phyloP scores from a whole-genome alignment of 2,113 vertebrate genomes.

The Equus przewalskii region DNA sequence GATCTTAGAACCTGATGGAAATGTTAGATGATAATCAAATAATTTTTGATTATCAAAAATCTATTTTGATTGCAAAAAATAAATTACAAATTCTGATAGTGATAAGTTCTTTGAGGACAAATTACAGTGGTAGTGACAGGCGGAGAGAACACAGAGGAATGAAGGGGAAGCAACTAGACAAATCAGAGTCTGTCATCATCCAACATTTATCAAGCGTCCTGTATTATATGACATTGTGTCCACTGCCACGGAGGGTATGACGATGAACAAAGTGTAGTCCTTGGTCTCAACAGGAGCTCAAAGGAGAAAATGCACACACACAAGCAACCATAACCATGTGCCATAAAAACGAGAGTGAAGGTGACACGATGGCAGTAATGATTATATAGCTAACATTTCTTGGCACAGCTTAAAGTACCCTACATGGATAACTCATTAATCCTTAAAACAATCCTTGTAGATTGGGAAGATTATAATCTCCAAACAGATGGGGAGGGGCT shows the following conservation, averaged over 20 bases:
- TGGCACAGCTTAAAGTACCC: background rate
- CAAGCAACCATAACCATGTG: background rate
- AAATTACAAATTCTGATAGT: background rate
- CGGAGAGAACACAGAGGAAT: background rate
- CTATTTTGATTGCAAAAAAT: background rate
- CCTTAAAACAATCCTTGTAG: background rate
- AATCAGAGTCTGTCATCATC: background rate
- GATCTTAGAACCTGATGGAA: background rate
- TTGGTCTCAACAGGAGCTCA: background rate
- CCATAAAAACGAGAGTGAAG: background rate
- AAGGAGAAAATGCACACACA: background rate
- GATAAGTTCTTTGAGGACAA: background rate
- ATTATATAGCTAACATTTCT: background rate
- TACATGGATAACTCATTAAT: background rate
- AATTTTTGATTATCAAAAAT: no score
- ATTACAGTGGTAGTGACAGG: background rate
- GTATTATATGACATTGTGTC: fast-evolving
- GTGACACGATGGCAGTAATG: background rate
- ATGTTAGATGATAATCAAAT: slow-evolving; percentile 16
- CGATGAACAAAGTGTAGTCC: background rate
- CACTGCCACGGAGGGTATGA: background rate
- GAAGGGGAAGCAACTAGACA: no score
- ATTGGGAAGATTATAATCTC: background rate
- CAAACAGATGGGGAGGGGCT: background rate
- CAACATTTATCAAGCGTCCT: background rate